These are phyloP conservation scores for Saccostrea glomerata DNA, from an alignment of 1,140 invertebrate species.

Conservation along the genomic window DNA sequence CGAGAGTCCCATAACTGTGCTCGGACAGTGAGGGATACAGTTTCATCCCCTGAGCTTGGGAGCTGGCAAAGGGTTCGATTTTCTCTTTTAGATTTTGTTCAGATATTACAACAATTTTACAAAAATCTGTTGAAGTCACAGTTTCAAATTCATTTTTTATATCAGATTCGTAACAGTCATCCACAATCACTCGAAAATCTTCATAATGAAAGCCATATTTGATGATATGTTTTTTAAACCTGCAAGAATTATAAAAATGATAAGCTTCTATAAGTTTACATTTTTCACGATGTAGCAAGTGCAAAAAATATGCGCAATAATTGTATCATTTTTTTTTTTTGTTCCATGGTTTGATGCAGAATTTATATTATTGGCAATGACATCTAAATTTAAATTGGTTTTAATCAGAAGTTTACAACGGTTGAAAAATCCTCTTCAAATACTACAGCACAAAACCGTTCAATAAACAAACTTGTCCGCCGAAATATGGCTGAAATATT, in stretches of 20 bases:
- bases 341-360: too few species aligned
- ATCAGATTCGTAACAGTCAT: neutral
- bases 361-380: too few species aligned
- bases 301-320: too few species aligned
- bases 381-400: too few species aligned
- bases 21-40: neutral
- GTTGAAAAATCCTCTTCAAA: too few species aligned
- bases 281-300: too few species aligned
- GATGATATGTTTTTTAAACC: neutral
- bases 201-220: neutral
- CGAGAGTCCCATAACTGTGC: neutral
- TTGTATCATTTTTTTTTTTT: too few species aligned
- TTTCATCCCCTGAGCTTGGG: neutral
- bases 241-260: neutral
- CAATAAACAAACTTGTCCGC: too few species aligned
- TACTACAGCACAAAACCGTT: too few species aligned
- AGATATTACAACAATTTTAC: neutral
- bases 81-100: neutral
- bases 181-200: neutral
- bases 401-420: too few species aligned
- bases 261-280: too few species aligned
- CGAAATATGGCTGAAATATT: too few species aligned
- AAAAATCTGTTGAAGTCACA: neutral
- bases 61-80: neutral
- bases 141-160: neutral